A percentile compares a stretch with the other conserved stretches of the same genome.
Evolutionary conservation across 1,140 invertebrate genomes (phyloP).

Genomic region (Pemphigus obesinymphae): DNA sequence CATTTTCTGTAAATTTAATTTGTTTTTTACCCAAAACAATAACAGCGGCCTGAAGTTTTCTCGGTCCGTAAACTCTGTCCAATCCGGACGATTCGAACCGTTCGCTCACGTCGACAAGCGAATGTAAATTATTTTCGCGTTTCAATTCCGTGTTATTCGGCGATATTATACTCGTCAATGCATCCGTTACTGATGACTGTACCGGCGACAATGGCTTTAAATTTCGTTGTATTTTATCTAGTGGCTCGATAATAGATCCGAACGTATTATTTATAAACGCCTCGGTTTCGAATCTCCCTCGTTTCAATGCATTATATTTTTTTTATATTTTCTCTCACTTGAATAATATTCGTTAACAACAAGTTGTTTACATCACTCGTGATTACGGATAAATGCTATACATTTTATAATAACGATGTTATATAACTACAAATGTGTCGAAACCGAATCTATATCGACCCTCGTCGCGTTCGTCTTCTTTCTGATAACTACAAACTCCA

Average conservation of each 20-base stretch:
- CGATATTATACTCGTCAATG: too few relatives aligned
- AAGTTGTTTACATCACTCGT: too few relatives aligned
- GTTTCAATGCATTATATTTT: neutral
- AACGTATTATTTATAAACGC: neutral
- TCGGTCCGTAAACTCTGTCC: neutral
- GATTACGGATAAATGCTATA: too few relatives aligned
- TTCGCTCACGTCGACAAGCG: neutral
- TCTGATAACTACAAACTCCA: neutral
- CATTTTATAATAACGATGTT: neutral
- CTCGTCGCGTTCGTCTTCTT: neutral
- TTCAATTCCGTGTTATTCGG: too few relatives aligned
- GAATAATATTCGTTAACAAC: too few relatives aligned
- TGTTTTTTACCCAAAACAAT: neutral
- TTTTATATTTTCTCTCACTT: neutral
- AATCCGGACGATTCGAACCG: neutral
- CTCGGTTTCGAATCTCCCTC: neutral
- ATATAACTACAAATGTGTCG: neutral
- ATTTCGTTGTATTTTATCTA: neutral
- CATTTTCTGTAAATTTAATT: neutral
- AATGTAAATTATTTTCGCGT: neutral
- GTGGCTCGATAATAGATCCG: neutral
- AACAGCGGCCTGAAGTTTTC: too few relatives aligned
- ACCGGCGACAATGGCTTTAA: neutral
- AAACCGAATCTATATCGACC: too few relatives aligned
- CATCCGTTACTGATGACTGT: too few relatives aligned